Evolutionary conservation across 2,113 vertebrate genomes (phyloP).

Genomic region (Leucosticte australis): DNA sequence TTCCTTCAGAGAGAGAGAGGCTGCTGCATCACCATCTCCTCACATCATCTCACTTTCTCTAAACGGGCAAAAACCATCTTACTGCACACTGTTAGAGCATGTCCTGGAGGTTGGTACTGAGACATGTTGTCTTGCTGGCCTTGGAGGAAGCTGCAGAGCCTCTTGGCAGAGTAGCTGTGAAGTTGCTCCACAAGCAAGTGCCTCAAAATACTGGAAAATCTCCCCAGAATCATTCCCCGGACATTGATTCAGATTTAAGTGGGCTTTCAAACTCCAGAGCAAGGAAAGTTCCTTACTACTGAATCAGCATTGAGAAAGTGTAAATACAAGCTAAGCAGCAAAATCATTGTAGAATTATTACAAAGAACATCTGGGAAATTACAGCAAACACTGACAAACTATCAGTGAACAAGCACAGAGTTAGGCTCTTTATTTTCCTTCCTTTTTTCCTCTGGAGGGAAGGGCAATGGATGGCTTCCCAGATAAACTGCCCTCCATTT

Average conservation of each 20-base stretch:
- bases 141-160: not conserved
- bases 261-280: not conserved
- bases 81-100: not conserved
- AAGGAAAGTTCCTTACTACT: not conserved
- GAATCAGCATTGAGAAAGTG: not conserved
- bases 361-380: not conserved
- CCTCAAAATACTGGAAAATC: not conserved
- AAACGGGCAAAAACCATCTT: not conserved
- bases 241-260: not conserved
- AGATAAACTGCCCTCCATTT: not conserved
- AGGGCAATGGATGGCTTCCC: not conserved
- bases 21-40: not conserved
- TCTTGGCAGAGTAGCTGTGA: not conserved
- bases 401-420: not conserved
- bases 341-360: not conserved
- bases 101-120: fast-evolving
- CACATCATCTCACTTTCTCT: not conserved
- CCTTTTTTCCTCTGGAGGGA: not conserved
- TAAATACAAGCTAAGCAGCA: not conserved
- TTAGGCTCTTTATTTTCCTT: fast-evolving
- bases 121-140: not conserved
- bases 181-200: not conserved
- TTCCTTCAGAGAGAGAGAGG: not conserved
- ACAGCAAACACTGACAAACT: not conserved
- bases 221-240: not conserved